Conservation (phyloP, 2,113 vertebrate species). For the Diadophis punctatus region DNA sequence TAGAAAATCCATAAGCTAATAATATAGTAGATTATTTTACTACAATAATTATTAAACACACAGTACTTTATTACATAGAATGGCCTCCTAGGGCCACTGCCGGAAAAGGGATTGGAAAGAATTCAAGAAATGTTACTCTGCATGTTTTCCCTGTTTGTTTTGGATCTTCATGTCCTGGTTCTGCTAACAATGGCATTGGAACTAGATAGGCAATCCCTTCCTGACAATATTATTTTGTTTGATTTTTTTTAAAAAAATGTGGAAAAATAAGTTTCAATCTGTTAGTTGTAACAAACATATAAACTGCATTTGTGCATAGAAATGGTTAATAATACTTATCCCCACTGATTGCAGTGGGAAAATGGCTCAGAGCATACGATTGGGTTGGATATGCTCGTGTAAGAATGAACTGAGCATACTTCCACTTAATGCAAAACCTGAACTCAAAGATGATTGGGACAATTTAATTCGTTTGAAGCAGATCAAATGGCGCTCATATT, state of each 20-base stretch:
- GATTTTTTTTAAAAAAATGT: neutral
- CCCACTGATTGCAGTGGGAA: neutral
- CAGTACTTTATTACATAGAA: neutral
- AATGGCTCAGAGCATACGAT: neutral
- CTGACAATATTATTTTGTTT: neutral
- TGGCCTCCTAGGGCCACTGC: neutral
- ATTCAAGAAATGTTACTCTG: neutral
- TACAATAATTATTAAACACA: neutral
- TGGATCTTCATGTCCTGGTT: neutral
- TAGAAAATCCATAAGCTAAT: neutral
- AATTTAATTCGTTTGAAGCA: neutral
- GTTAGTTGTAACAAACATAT: neutral
- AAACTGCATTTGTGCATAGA: neutral
- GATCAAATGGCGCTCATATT: neutral
- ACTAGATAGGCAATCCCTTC: neutral
- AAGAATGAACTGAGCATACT: neutral
- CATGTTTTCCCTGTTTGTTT: neutral
- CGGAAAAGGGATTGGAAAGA: neutral
- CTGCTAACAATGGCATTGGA: neutral
- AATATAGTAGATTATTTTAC: neutral
- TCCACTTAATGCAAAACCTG: neutral
- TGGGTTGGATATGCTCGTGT: neutral
- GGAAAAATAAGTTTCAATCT: neutral
- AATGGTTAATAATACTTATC: neutral
- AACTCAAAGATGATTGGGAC: neutral